Base-by-base conservation (phyloP, 1,140 invertebrate species). In the Ips nitidus region DNA sequence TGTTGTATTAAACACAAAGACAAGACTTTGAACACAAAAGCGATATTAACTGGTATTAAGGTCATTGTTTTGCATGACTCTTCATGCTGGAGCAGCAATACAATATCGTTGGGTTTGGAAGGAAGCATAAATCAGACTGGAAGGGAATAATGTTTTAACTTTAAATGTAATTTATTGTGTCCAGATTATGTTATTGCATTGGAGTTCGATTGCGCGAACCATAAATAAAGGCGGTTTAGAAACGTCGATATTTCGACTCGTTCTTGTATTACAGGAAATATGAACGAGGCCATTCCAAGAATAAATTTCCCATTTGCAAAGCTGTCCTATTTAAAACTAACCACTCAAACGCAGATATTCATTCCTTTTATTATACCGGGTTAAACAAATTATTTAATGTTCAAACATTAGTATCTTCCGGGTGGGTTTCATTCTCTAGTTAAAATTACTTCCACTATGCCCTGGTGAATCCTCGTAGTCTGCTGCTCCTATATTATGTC, bases 111-210 rank as follows among this genome's bases (percentile, higher is more conserved):
- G 60, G 47, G 41, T 39, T 52, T 47, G 45, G 39, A 39, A 50
- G 47, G n/a, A 8, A 5, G 2, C 22, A 66, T 66, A 66, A 66
- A 66, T 56, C 63, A 56, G 41, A 57, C 56, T 8, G 22, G 52
- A 3, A 40, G 3, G 39, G 63, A 66, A 57, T 66, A 66, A 66
- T 66, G 53, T 66, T 66, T 66, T 66, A 66, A 66, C 63, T 66
- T 57, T 57, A 66, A 66, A 66, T 43, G 63, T 66, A 66, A 66
- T 66, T 66, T 66, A 66, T 66, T 41, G 63, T 22, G 63, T 1
- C 8, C 41, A 57, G 63, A 66, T 66, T 66, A 66, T 66, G 63
- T 66, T 66, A 66, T 66, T 66, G 63, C 53, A 43, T 57, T 56
- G 50, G 39, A 66, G 63, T 66, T 66, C 63, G 52, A 66, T 57